Evolutionary conservation across 2,113 vertebrate species (phyloP).

Genomic region (Probosciger aterrimus): DNA sequence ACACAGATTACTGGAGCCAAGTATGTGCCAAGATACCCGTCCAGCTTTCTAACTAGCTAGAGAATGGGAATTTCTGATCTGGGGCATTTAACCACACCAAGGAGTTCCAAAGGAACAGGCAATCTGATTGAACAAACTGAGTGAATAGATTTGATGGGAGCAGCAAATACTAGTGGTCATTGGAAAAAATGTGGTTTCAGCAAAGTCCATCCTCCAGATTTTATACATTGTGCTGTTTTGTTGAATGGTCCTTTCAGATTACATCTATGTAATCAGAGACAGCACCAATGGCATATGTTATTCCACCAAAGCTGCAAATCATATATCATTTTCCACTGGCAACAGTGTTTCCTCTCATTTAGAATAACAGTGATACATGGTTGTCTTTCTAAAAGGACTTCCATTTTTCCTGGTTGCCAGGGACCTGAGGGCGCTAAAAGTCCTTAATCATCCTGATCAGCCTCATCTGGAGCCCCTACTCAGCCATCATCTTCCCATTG

Average conservation of each 20-base stretch:
- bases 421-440: not conserved
- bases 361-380: not conserved
- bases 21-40: not conserved
- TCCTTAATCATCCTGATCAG: not conserved
- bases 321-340: not conserved
- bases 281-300: not conserved
- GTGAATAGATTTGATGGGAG: not conserved
- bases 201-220: not conserved
- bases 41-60: not conserved
- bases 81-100: not conserved
- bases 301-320: not conserved
- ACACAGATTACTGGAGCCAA: not conserved
- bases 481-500: not conserved
- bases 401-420: not conserved
- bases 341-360: not conserved
- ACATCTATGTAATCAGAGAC: not conserved
- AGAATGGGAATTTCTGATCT: not conserved
- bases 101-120: not conserved
- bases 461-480: not conserved
- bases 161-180: not conserved
- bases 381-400: not conserved
- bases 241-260: not conserved
- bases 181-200: not conserved
- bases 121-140: not conserved
- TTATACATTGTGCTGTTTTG: not conserved